Base-by-base conservation (phyloP, 2,888 invertebrate genomes). In the Yponomeuta evonymella region DNA sequence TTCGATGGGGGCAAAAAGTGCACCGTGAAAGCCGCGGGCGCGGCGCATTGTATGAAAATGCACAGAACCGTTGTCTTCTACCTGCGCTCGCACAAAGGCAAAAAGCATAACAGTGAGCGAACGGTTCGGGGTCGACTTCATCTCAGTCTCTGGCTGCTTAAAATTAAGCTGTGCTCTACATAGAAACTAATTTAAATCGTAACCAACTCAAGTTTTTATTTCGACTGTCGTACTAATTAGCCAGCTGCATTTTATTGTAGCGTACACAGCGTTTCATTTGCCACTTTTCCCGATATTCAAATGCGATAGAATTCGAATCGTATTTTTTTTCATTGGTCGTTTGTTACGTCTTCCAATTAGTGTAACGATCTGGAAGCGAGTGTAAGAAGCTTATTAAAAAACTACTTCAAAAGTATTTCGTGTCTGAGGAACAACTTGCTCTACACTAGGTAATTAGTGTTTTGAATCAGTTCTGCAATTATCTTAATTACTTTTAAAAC, bases 1-100 rank as follows among this genome's bases (percentile, higher is more conserved):
- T 83, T 87, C 83, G 74, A 58, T 3, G 51, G 51, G 51, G 78
- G 83, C 82, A 89, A 90, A 91, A 88, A 90, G 89, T 81, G 83
- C 83, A 83, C 83, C 79, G 86, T 86, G 89, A 88, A 85, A 88
- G 87, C 85, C 87, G 86, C 86, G 77, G 84, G 87, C 87, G 89
- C 90, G 84, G 87, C 87, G 89, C 90, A 92, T 92, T 92, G 90
- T 91, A 92, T 90, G 88, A 90, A 90, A 90, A 92, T 90, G 86
- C 84, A 86, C 82, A 78, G 83, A 85, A 81, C 88, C 86, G 86
- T 88, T 85, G 83, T 88, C 88, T 83, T 89, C 89, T 91, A 90
- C 90, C 91, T 90, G 90, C 75, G 81, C 79, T 43, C 78, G 75
- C 80, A 69, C 67, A 78, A 79, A 12, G 51, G 83, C 87, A 91